Evolutionary conservation across 2,797 vertebrate species (phyloP).

Genomic region (Esox masquinongy): DNA sequence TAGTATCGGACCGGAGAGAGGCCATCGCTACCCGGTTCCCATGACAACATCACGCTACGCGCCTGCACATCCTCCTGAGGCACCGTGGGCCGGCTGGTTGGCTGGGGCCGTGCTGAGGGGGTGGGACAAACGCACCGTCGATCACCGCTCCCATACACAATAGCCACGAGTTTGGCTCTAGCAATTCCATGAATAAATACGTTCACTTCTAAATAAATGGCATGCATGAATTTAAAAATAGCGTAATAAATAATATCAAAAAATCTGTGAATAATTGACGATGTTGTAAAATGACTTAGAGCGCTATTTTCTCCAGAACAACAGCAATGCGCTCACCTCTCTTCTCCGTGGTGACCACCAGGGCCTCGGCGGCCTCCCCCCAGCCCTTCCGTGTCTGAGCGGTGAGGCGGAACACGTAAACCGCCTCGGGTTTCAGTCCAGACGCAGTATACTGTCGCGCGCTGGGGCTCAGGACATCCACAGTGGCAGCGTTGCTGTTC

Average conservation of each 20-base stretch:
- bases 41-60: slow-evolving; percentile 87
- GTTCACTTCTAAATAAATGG: not conserved
- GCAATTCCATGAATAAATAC: not conserved
- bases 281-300: not conserved
- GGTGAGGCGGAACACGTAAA: slow-evolving; percentile 92
- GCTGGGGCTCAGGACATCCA: slow-evolving; percentile 88
- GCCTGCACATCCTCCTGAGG: slow-evolving; percentile 92
- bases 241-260: slow-evolving; percentile 11
- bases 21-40: slow-evolving; percentile 86
- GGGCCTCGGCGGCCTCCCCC: slow-evolving; percentile 90
- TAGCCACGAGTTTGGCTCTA: slow-evolving; percentile 3
- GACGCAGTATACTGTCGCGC: slow-evolving; percentile 87
- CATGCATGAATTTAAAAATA: no score
- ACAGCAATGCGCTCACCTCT: slow-evolving; percentile 76
- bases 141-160: slow-evolving; percentile 17
- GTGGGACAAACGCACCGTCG: not conserved
- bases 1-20: slow-evolving; percentile 86
- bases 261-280: not conserved
- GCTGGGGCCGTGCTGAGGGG: slow-evolving; percentile 86
- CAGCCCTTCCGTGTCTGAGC: slow-evolving; percentile 97
- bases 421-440: slow-evolving; percentile 84
- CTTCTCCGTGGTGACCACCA: slow-evolving; percentile 97
- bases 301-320: no score
- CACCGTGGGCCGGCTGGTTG: slow-evolving; percentile 87
- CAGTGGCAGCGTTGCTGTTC: slow-evolving; percentile 72